Evolutionary conservation across 2,797 vertebrate species (phyloP).

Genomic region (Helicolenus hilgendorfi): DNA sequence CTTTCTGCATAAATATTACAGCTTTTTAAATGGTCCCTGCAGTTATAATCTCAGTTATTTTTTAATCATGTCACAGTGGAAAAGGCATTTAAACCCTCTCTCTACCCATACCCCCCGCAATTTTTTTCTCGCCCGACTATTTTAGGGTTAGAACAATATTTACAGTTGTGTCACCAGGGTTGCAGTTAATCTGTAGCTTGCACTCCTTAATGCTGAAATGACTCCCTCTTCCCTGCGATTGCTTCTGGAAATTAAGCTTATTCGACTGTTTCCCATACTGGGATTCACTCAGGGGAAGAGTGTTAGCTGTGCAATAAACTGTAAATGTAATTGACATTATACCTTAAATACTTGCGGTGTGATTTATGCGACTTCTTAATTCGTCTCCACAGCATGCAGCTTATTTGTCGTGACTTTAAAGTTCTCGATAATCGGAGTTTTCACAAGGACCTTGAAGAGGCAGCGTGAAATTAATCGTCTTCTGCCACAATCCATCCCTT

Average conservation of each 20-base stretch:
- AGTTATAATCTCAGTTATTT: slow-evolving; percentile 6
- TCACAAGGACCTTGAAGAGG: slow-evolving; percentile 41
- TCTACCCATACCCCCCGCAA: background rate
- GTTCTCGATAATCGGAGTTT: slow-evolving; percentile 19
- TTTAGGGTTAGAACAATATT: slow-evolving; percentile 43
- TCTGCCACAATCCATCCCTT: slow-evolving; percentile 33
- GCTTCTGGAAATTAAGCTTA: slow-evolving; percentile 46
- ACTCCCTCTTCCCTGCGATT: slow-evolving; percentile 13
- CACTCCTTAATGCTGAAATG: slow-evolving; percentile 16
- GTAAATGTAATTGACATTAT: slow-evolving; percentile 17
- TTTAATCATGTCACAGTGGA: slow-evolving; percentile 23
- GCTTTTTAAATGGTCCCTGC: background rate
- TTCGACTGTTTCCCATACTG: slow-evolving; percentile 26
- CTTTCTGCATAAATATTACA: background rate
- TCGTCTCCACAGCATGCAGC: background rate
- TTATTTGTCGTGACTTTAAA: slow-evolving; percentile 6
- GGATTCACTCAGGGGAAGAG: slow-evolving; percentile 13
- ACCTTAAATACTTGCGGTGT: slow-evolving; percentile 15
- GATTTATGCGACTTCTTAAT: slow-evolving; percentile 6
- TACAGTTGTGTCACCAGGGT: slow-evolving; percentile 30
- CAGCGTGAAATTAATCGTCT: slow-evolving; percentile 59
- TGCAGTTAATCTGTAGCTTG: slow-evolving; percentile 31
- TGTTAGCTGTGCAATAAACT: slow-evolving; percentile 18
- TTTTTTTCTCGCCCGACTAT: background rate
- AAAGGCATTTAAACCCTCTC: slow-evolving; percentile 21